phyloP scores from a whole-genome alignment of 2,888 invertebrate genomes.

The Ectemnius lituratus region DNA sequence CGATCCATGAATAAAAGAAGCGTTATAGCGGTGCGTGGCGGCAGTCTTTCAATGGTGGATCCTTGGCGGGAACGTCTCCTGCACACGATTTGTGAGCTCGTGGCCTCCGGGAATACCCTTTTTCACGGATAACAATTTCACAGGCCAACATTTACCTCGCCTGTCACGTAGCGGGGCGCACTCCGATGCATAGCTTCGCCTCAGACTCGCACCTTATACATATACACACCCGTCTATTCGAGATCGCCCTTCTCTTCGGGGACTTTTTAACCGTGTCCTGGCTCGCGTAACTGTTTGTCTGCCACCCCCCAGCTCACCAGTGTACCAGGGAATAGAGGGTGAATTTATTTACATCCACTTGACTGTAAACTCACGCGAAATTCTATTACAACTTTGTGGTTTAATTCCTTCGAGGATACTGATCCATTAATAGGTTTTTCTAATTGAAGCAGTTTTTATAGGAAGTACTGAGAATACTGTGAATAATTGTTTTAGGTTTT shows the following conservation, averaged over 20 bases:
- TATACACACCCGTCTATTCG: neutral
- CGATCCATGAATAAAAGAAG: slow-evolving; percentile 31
- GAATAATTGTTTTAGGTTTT: too few species aligned
- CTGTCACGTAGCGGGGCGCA: slow-evolving; percentile 37
- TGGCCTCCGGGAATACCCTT: slow-evolving; percentile 16
- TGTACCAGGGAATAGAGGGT: too few species aligned
- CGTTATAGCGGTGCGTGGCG: slow-evolving; percentile 18
- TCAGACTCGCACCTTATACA: neutral
- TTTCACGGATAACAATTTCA: slow-evolving; percentile 39
- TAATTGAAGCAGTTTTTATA: too few species aligned
- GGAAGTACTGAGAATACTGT: too few species aligned
- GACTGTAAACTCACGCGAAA: too few species aligned
- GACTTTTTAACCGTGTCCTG: too few species aligned
- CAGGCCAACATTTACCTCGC: slow-evolving; percentile 37
- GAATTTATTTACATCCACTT: too few species aligned
- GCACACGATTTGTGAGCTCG: slow-evolving; percentile 1
- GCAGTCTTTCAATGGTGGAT: slow-evolving; percentile 20
- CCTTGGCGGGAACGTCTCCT: slow-evolving; percentile 12
- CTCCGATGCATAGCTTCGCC: slow-evolving; percentile 7
- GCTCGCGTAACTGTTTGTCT: too few species aligned
- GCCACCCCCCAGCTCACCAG: too few species aligned
- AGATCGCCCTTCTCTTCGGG: neutral
- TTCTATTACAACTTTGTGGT: too few species aligned
- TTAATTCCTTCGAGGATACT: too few species aligned
- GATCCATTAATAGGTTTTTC: too few species aligned